Conservation (phyloP, 2,113 vertebrate species). For the Salvelinus sp. region DNA sequence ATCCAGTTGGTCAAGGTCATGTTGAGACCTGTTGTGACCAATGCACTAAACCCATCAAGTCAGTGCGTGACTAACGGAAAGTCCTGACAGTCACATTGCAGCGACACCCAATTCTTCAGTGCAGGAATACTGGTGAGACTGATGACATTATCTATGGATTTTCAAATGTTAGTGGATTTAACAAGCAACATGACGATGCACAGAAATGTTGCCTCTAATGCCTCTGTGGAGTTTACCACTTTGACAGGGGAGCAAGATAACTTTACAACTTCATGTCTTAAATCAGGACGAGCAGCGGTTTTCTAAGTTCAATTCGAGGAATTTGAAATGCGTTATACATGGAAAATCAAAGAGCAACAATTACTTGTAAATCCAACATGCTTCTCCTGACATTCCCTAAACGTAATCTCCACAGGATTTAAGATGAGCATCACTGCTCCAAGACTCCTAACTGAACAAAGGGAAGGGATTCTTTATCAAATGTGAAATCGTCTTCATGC, state of each 20-base stretch:
- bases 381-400: not conserved
- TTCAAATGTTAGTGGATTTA: not conserved
- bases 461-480: no score
- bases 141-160: constrained; percentile 17
- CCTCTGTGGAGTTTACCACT: not conserved
- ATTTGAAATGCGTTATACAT: not conserved
- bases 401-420: not conserved
- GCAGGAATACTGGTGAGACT: not conserved
- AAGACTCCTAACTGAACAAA: no score
- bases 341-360: not conserved
- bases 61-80: constrained; percentile 24
- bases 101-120: not conserved
- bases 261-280: not conserved
- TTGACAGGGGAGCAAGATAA: not conserved
- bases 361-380: not conserved
- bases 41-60: not conserved
- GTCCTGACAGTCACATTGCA: constrained; percentile 37
- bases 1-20: not conserved
- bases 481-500: no score
- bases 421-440: not conserved
- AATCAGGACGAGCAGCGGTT: not conserved
- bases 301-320: not conserved
- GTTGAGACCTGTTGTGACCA: not conserved
- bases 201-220: not conserved
- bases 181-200: not conserved